Evolutionary conservation across 2,113 vertebrate genomes (phyloP).

Genomic region (Thryonomys swinderianus): DNA sequence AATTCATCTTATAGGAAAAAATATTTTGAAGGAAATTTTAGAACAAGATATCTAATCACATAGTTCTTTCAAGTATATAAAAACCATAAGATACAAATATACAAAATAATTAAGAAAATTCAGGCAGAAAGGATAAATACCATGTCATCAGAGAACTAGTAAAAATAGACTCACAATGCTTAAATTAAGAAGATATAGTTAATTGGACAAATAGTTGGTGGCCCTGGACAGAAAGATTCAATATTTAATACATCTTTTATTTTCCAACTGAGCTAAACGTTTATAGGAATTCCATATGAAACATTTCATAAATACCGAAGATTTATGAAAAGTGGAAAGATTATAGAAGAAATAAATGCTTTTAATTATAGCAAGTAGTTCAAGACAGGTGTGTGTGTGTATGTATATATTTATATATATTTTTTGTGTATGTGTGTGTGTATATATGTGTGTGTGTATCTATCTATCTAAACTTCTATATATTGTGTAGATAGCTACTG

Average conservation of each 20-base stretch:
- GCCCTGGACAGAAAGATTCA: not conserved
- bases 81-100: not conserved
- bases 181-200: not conserved
- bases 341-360: not conserved
- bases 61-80: not conserved
- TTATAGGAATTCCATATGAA: not conserved
- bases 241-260: not conserved
- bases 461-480: too few relatives aligned
- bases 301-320: not conserved
- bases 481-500: not conserved
- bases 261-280: not conserved
- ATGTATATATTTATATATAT: too few relatives aligned
- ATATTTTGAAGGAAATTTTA: not conserved
- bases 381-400: not conserved
- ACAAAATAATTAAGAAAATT: not conserved
- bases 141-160: rapidly evolving
- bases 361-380: not conserved
- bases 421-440: too few relatives aligned
- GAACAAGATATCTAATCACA: not conserved
- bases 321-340: not conserved
- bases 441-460: too few relatives aligned
- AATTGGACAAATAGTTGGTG: not conserved
- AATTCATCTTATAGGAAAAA: not conserved
- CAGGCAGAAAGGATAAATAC: not conserved
- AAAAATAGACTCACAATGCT: not conserved